Conservation (phyloP, 1,140 invertebrate genomes). For the Condylostylus longicornis region DNA sequence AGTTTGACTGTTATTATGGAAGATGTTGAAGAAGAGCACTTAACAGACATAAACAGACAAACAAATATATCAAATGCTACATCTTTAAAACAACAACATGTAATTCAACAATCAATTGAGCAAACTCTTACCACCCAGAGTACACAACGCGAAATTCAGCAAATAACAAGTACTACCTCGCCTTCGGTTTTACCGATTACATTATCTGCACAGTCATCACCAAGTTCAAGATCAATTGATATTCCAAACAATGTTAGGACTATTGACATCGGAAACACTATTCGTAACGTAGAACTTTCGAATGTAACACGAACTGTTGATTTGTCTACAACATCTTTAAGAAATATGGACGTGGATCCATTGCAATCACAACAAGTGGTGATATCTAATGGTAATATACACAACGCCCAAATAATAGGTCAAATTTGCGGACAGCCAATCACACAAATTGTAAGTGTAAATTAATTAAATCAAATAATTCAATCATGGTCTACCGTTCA, state of each 20-base stretch:
- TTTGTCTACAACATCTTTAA: slow-evolving; percentile 13
- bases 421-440: slow-evolving; percentile 11
- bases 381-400: slow-evolving; percentile 29
- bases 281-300: too few species aligned
- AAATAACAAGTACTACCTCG: background rate
- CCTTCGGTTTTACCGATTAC: too few species aligned
- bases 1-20: slow-evolving; percentile 19
- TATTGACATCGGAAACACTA: slow-evolving; percentile 18
- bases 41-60: background rate
- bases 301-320: too few species aligned
- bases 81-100: background rate
- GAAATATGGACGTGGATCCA: too few species aligned
- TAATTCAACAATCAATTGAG: slow-evolving; percentile 15
- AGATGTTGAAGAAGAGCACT: slow-evolving; percentile 8
- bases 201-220: slow-evolving; percentile 11
- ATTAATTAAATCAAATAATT: slow-evolving; percentile 6
- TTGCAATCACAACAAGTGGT: slow-evolving; percentile 28
- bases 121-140: too few species aligned
- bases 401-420: slow-evolving; percentile 24
- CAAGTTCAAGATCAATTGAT: slow-evolving; percentile 8
- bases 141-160: slow-evolving; percentile 11
- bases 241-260: slow-evolving; percentile 13
- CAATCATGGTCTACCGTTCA: slow-evolving; percentile 5
- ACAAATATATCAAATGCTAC: background rate
- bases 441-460: slow-evolving; percentile 18